phyloP scores from a whole-genome alignment of 2,113 vertebrate species.

The Misgurnus anguillicaudatus region DNA sequence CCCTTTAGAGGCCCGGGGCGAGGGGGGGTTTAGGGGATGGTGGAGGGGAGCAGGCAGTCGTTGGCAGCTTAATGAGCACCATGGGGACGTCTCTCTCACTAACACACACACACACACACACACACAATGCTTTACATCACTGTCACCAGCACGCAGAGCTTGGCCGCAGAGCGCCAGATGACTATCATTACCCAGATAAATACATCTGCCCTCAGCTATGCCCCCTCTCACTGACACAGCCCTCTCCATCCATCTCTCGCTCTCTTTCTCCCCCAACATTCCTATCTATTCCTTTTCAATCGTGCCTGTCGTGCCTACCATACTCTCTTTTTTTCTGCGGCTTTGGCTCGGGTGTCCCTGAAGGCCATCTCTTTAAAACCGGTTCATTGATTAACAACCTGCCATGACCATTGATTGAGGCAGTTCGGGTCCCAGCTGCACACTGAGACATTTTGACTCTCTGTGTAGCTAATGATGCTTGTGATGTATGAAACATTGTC shows the following conservation, averaged over 20 bases:
- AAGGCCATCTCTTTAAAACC: constrained; percentile 69
- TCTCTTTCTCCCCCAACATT: constrained; percentile 15
- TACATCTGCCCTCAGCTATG: constrained; percentile 70
- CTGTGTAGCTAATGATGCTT: constrained; percentile 60
- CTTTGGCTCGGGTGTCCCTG: constrained; percentile 60
- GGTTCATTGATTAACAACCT: constrained; percentile 71
- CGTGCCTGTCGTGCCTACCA: background rate
- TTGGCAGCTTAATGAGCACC: constrained; percentile 81
- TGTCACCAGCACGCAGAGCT: constrained; percentile 63
- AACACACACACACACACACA: constrained; percentile 55
- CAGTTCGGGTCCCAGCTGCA: constrained; percentile 64
- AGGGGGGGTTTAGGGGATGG: constrained; percentile 47
- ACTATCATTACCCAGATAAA: constrained; percentile 75
- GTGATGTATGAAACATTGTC: constrained; percentile 36
- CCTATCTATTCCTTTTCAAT: constrained; percentile 20
- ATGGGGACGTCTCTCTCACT: constrained; percentile 72
- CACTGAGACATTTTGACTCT: constrained; percentile 63
- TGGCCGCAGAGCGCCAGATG: constrained; percentile 63
- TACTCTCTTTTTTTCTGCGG: constrained; percentile 56
- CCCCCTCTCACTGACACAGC: constrained; percentile 47
- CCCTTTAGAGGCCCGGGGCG: constrained; percentile 77
- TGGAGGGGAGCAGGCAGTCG: constrained; percentile 69
- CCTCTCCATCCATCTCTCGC: constrained; percentile 39
- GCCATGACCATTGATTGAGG: constrained; percentile 72
- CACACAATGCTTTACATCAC: constrained; percentile 68